phyloP scores from a whole-genome alignment of 2,888 invertebrate genomes.

The Drosophila hamatofila region DNA sequence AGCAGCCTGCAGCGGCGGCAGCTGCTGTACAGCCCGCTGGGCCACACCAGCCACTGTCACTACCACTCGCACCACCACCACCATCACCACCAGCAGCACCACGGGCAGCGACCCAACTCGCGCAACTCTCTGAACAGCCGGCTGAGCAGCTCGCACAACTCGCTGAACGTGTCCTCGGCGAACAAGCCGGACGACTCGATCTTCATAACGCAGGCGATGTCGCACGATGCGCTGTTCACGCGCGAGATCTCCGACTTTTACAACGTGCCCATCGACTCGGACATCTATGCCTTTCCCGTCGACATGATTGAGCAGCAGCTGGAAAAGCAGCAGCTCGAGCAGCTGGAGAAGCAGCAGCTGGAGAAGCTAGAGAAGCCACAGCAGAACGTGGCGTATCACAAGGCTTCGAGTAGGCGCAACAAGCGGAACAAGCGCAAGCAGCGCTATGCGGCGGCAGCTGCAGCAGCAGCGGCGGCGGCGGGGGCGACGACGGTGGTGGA shows the following conservation, averaged over 20 bases:
- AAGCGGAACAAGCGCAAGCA: conserved; percentile 83
- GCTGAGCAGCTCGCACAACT: conserved; percentile 94
- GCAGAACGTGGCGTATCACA: conserved; percentile 23
- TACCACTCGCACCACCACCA: conserved; percentile 56
- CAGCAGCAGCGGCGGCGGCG: conserved; percentile 44
- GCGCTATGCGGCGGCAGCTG: conserved; percentile 62
- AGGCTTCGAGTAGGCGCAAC: conserved; percentile 65
- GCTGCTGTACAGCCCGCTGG: conserved; percentile 84
- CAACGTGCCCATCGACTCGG: conserved; percentile 95
- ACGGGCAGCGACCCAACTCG: conserved; percentile 89
- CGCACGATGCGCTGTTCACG: conserved; percentile 92
- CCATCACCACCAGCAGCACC: conserved; percentile 76
- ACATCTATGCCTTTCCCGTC: conserved; percentile 94
- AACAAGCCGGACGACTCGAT: conserved; percentile 93
- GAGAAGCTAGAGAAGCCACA: neutral
- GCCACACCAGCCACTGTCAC: conserved; percentile 82
- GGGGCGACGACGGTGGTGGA: conserved; percentile 38
- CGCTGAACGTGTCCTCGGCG: conserved; percentile 89
- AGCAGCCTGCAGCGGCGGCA: conserved; percentile 78
- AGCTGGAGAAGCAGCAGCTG: conserved; percentile 35
- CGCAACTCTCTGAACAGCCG: conserved; percentile 91
- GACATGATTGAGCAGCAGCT: conserved; percentile 88
- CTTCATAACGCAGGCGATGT: conserved; percentile 95
- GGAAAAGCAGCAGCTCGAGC: conserved; percentile 29
- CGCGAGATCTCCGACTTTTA: conserved; percentile 93